Evolutionary conservation across 1,140 invertebrate species (phyloP), one percentile per base, ranked within the genome.

Genomic region (Dysdera silvatica): DNA sequence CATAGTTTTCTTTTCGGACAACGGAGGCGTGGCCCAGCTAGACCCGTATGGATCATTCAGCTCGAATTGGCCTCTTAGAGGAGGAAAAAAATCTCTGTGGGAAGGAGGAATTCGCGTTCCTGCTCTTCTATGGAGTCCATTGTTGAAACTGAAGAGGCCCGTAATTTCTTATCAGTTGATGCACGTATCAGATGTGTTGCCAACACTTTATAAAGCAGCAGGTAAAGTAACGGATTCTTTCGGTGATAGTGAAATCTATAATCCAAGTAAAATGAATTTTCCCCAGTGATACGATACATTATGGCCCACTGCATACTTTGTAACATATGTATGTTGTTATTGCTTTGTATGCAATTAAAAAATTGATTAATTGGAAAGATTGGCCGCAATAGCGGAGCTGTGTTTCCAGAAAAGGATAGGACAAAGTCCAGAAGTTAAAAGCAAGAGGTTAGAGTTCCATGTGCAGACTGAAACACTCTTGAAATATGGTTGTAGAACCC

Each of bases 181-280:
- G 73, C 89, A 95, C 71, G 84, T 95, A 12, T 80, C 79, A 3
- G 93, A 95, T 76, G 95, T 91, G 91, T 72, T 95, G 28, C 93
- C 93, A 0, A 95, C 92, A 0, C 71, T 96, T 0, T 76, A 76
- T 41, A 57, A 58, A 48, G 75, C 75, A 33, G 77, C 77, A 28
- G 79, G 78, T 28, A 78, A 77, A 4, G 68, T n/a, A n/a, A n/a
- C n/a, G 16, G 10, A 1, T 47, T n/a, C 14, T 47, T 18, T 10
- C 18, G 14, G 10, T 3, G 8, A 23, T 10, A 2, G 43, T 8
- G 10, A n/a, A 23, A 47, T 23, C 43, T 1, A 14, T n/a, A 8
- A 23, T n/a, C n/a, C n/a, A n/a, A n/a, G n/a, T n/a, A n/a, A n/a
- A n/a, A n/a, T n/a, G n/a, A n/a, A n/a, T n/a, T n/a, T n/a, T n/a